Base-by-base conservation (phyloP, 1,140 invertebrate species). In the Drosophila sucinea region DNA sequence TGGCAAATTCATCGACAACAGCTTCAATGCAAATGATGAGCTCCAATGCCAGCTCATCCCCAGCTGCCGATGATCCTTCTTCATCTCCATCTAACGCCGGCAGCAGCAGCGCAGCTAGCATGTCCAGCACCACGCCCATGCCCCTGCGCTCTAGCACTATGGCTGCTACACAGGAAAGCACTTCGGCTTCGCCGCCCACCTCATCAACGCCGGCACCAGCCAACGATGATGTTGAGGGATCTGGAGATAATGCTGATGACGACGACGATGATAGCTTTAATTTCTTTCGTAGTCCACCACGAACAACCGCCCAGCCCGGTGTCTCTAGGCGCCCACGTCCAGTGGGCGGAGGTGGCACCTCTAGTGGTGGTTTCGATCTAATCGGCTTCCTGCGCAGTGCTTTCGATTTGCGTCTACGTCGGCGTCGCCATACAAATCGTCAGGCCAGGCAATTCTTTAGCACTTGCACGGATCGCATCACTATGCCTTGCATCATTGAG, bases 401-500 rank as follows among this genome's bases (percentile, higher is more conserved):
- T 5, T 75, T 81, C 27, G 72, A 77, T 3, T 33, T 75, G 32
- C 77, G 77, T 56, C 35, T 73, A 4, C 61, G 80, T 56, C 71
- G 93, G 90, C 69, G 77, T 7, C 63, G n/a, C 2, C 62, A 63
- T 3, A 51, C 44, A 10, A 51, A 8, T 4, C 81, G 80, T 3
- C 44, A 84, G 29, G 57, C 69, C 2, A 67, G 93, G 10, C 91
- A 93, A 73, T 87, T 91, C 63, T 92, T 80, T 40, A 91, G 91
- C 63, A 93, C 94, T 1, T 97, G 96, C 79, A 92, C 92, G 1
- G 96, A 97, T 84, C 93, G 95, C 41, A 94, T 97, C 47, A 94
- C 96, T 1, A 95, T 97, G 91, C 96, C 96, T 0, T 97, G 96
- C 81, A 96, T 97, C 77, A 95, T 95, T 54, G 96, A 97, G 80